These are phyloP conservation scores for Bombus waltoni DNA, from an alignment of 1,140 invertebrate genomes.

Conservation along the genomic window DNA sequence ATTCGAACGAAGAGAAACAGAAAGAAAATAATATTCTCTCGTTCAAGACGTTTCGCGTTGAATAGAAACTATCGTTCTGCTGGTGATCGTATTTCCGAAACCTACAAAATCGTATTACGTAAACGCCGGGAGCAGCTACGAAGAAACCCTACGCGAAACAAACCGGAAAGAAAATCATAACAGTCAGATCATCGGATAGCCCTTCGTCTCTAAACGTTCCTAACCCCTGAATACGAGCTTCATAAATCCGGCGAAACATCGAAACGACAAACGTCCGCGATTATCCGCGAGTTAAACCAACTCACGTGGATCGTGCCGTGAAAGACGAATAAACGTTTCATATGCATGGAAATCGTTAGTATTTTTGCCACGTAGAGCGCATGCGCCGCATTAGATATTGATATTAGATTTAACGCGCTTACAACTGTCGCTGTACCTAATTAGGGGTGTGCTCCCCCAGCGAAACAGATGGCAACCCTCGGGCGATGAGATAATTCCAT, in stretches of 20 bases:
- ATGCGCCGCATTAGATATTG: conserved; percentile 73
- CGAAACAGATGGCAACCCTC: conserved; percentile 80
- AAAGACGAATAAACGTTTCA: conserved; percentile 9
- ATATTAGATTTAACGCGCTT: conserved; percentile 79
- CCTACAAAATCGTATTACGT: not conserved
- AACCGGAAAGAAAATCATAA: not conserved
- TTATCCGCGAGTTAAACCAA: conserved; percentile 34
- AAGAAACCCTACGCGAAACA: too few relatives aligned
- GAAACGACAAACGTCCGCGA: not conserved
- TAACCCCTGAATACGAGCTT: not conserved
- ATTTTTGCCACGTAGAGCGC: conserved; percentile 57
- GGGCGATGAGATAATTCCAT: conserved; percentile 78
- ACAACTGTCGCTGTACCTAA: conserved; percentile 79
- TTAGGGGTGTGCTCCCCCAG: conserved; percentile 73
- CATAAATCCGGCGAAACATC: not conserved
- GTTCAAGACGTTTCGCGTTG: too few relatives aligned
- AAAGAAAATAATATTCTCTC: not conserved
- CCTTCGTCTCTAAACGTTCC: conserved; percentile 15
- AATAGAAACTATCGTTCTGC: too few relatives aligned
- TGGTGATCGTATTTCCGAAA: not conserved
- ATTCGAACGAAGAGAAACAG: too few relatives aligned
- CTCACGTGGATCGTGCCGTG: not conserved
- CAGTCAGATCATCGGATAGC: not conserved
- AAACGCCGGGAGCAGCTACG: not conserved
- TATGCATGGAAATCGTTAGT: conserved; percentile 43